A percentile compares a stretch with the other conserved stretches of the same genome.
Evolutionary conservation across 1,140 invertebrate species (phyloP).

Genomic region (Tetramorium parvispinum): DNA sequence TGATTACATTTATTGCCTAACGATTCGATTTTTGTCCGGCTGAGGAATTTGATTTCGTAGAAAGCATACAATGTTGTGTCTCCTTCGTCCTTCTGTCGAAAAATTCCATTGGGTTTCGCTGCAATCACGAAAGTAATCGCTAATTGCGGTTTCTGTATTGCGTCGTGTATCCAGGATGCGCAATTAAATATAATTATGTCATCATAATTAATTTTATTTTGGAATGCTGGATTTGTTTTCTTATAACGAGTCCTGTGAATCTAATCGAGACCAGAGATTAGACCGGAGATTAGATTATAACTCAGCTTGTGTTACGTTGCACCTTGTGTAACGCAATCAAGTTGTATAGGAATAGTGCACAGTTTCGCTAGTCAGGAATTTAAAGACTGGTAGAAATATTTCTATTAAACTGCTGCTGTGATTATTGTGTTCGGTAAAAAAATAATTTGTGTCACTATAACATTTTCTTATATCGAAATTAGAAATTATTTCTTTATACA

Average conservation of each 20-base stretch:
- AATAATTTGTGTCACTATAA: neutral
- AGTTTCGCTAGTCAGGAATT: neutral
- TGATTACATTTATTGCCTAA: neutral
- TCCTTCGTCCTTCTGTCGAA: neutral
- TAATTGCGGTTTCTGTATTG: neutral
- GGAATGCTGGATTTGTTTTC: neutral
- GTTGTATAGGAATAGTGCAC: neutral
- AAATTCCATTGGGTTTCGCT: neutral
- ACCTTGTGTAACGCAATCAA: slow-evolving; percentile 3
- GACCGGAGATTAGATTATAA: slow-evolving; percentile 3
- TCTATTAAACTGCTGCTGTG: neutral
- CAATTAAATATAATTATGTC: neutral
- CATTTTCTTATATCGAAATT: neutral
- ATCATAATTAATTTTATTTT: neutral
- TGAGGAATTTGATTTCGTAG: neutral
- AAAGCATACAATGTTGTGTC: neutral
- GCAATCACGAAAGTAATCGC: neutral
- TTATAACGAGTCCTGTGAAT: neutral
- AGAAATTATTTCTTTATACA: neutral
- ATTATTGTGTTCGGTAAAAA: neutral
- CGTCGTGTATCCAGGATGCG: neutral
- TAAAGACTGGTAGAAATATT: neutral
- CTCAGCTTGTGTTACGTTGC: neutral
- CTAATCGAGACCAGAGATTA: slow-evolving; percentile 2
- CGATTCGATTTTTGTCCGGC: neutral